Evolutionary conservation across 2,113 vertebrate genomes (phyloP).

Genomic region (Zonotrichia leucophrys): DNA sequence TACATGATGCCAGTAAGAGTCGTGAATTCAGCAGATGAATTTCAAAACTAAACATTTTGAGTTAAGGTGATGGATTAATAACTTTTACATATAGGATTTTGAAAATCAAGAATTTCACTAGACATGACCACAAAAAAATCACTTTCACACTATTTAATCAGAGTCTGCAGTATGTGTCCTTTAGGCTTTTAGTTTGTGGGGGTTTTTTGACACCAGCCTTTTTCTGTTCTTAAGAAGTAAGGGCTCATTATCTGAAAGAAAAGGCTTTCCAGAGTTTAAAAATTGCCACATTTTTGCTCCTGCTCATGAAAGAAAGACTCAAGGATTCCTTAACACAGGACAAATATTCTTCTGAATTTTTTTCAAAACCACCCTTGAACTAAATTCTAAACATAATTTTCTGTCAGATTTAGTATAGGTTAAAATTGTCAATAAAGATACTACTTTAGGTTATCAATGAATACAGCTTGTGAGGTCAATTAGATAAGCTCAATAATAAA

Average conservation of each 20-base stretch:
- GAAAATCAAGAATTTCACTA: background rate
- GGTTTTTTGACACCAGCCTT: accelerated
- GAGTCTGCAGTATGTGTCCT: background rate
- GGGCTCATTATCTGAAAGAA: background rate
- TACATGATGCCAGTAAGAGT: background rate
- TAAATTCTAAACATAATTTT: background rate
- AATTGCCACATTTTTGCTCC: background rate
- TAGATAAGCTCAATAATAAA: background rate
- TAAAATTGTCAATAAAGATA: background rate
- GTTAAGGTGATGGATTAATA: background rate
- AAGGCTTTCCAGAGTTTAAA: background rate
- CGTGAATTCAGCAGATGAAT: background rate
- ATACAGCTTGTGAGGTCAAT: background rate
- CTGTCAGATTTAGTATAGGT: background rate
- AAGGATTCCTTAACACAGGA: background rate
- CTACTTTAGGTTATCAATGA: background rate
- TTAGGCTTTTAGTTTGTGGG: background rate
- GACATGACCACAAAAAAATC: background rate
- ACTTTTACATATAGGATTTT: background rate
- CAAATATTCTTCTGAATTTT: background rate
- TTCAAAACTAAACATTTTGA: background rate
- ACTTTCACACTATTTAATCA: background rate
- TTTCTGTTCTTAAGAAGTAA: background rate
- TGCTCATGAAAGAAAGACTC: background rate
- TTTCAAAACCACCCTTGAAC: background rate